Evolutionary conservation across 2,797 vertebrate species (phyloP).

Genomic region (Dermochelys coriacea): DNA sequence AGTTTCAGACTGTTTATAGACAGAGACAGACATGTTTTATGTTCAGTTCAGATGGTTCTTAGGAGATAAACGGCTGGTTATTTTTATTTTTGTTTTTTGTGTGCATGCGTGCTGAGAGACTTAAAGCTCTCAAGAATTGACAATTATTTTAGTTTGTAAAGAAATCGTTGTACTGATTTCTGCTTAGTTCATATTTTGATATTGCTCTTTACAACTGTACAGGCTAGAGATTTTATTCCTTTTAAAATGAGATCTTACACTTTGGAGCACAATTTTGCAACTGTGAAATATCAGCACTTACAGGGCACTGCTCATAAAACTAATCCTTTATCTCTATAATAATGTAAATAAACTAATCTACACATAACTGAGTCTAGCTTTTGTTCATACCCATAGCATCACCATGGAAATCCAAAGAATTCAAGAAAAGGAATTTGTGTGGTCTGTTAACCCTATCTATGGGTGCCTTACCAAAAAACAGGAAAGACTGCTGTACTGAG

Average conservation of each 20-base stretch:
- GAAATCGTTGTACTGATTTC: background rate
- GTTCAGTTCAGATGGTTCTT: background rate
- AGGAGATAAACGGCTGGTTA: background rate
- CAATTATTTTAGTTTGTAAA: background rate
- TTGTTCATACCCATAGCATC: background rate
- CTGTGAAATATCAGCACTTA: accelerated
- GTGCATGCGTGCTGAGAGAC: background rate
- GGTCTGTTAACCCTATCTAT: background rate
- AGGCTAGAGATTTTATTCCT: background rate
- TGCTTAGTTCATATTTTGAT: background rate
- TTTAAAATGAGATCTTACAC: background rate
- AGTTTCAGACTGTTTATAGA: too few relatives aligned
- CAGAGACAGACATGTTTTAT: too few relatives aligned
- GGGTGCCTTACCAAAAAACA: background rate
- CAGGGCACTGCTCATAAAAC: background rate
- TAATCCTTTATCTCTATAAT: background rate
- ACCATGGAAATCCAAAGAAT: background rate
- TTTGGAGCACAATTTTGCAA: background rate
- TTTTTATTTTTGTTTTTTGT: background rate
- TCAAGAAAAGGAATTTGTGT: background rate
- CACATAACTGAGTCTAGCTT: accelerated
- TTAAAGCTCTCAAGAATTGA: background rate
- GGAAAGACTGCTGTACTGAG: background rate
- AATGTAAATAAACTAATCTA: background rate
- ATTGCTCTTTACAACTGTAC: too few relatives aligned